A percentile compares a stretch with the other conserved stretches of the same genome.
phyloP scores from a whole-genome alignment of 23 tunicate genomes.

The Botrylloides violaceus region DNA sequence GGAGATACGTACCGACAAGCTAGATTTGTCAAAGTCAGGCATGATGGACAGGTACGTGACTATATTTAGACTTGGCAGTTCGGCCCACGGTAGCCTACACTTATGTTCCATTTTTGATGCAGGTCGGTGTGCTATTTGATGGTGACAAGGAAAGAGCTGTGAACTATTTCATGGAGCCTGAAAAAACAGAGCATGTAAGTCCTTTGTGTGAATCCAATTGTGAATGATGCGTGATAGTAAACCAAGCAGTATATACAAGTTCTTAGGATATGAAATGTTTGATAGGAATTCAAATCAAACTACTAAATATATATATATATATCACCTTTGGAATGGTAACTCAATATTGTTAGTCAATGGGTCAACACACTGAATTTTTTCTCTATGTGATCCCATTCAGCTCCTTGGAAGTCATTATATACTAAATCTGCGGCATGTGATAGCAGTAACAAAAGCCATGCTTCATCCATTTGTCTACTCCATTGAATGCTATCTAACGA shows the following conservation, averaged over 20 bases:
- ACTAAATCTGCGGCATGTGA: too few species aligned
- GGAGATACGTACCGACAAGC: constrained; percentile 94
- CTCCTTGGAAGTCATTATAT: too few species aligned
- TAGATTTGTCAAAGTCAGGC: constrained; percentile 58
- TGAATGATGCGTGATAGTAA: background rate
- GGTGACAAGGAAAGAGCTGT: constrained; percentile 91
- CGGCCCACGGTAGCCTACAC: too few species aligned
- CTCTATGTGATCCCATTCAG: too few species aligned
- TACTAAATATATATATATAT: too few species aligned
- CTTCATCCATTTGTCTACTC: background rate
- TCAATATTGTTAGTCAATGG: too few species aligned
- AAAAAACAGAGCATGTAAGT: constrained; percentile 83
- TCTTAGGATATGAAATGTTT: background rate
- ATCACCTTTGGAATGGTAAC: too few species aligned
- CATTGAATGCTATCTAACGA: background rate
- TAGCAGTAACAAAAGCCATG: background rate
- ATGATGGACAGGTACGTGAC: constrained; percentile 76
- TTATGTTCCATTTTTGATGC: too few species aligned
- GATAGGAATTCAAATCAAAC: background rate
- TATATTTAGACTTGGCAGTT: too few species aligned
- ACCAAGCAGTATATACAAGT: background rate
- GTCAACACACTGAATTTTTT: too few species aligned
- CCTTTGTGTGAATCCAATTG: too few species aligned
- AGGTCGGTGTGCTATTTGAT: constrained; percentile 80
- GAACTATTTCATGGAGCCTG: constrained; percentile 87